These are phyloP conservation scores for Pteropus alecto DNA, from an alignment of 2,113 vertebrate species.

Conservation along the genomic window DNA sequence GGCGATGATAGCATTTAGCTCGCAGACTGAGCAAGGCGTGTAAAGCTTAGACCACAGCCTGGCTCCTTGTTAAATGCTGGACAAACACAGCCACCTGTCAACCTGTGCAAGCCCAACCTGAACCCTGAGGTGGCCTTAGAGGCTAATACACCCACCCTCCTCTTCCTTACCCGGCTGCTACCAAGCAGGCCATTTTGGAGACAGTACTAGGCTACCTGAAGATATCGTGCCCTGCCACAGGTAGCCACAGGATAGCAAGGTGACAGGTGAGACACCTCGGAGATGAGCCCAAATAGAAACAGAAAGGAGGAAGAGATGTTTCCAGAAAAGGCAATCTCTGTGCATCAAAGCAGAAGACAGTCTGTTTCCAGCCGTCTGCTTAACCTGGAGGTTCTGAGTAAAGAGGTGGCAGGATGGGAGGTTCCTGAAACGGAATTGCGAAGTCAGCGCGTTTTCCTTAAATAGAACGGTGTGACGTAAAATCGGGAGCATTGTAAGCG, in stretches of 20 bases:
- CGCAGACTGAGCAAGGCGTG: fast-evolving
- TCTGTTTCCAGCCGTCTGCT: not conserved
- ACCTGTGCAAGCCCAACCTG: not conserved
- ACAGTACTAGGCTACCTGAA: not conserved
- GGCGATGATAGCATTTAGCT: not conserved
- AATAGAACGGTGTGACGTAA: not conserved
- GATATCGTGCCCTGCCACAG: not conserved
- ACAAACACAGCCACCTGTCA: not conserved
- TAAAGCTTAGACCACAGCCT: not conserved
- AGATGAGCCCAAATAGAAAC: not conserved
- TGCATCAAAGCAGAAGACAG: not conserved
- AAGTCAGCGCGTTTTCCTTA: not conserved
- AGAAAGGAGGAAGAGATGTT: not conserved
- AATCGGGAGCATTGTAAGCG: not conserved
- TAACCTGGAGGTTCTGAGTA: not conserved
- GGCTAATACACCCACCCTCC: too few species aligned
- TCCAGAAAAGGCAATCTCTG: not conserved
- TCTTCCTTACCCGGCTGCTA: not conserved
- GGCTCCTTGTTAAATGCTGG: not conserved
- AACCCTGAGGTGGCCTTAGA: too few species aligned
- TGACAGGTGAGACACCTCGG: not conserved
- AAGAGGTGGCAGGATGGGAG: not conserved
- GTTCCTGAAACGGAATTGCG: not conserved
- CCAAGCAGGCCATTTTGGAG: not conserved
- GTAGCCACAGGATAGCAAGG: not conserved